Percentiles rank a stretch among this genome's conserved stretches.
phyloP scores from a whole-genome alignment of 2,888 invertebrate species.

The Chrysolina oricalcia region DNA sequence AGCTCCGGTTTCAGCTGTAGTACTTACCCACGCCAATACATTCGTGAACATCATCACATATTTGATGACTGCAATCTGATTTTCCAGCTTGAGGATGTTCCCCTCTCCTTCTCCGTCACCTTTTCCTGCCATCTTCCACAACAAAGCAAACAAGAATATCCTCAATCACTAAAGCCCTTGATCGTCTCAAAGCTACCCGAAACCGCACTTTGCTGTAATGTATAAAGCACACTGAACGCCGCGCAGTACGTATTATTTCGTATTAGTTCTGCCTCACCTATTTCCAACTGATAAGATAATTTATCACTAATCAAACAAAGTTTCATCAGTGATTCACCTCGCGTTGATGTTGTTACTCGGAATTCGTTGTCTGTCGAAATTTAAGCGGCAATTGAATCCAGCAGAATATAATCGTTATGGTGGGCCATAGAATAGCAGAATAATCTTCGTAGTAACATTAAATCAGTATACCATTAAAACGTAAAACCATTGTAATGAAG shows the following conservation, averaged over 20 bases:
- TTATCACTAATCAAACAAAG: slow-evolving; percentile 58
- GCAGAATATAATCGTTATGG: neutral
- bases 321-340: slow-evolving; percentile 54
- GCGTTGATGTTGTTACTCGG: slow-evolving; percentile 26
- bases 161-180: slow-evolving; percentile 31
- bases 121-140: slow-evolving; percentile 74
- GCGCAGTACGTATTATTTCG: slow-evolving; percentile 49
- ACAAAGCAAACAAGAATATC: slow-evolving; percentile 41
- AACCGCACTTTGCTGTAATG: slow-evolving; percentile 46
- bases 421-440: no score
- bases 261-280: slow-evolving; percentile 60
- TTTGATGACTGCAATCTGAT: slow-evolving; percentile 86
- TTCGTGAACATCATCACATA: slow-evolving; percentile 89
- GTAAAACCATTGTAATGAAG: no score
- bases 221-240: slow-evolving; percentile 41
- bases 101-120: slow-evolving; percentile 76
- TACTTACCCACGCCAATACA: slow-evolving; percentile 85
- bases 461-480: no score
- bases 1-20: neutral
- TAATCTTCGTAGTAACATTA: no score
- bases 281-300: slow-evolving; percentile 62
- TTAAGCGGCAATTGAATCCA: neutral
- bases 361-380: neutral
- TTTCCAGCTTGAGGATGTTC: slow-evolving; percentile 78
- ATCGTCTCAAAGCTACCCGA: slow-evolving; percentile 39